Evolutionary conservation across 2,113 vertebrate species (phyloP).

Genomic region (Pachyramphus minor): DNA sequence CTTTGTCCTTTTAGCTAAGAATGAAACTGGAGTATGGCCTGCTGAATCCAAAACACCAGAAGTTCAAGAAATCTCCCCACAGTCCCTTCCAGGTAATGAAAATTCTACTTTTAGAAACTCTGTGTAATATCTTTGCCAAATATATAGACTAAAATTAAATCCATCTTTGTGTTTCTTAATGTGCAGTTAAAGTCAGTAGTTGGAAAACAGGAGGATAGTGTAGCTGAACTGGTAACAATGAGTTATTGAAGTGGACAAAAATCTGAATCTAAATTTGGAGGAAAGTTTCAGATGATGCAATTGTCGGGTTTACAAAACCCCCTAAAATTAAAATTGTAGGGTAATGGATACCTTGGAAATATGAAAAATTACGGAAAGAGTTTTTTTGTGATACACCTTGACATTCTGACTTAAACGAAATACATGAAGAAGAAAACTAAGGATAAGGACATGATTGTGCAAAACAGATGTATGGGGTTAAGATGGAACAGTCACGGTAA

Average conservation of each 20-base stretch:
- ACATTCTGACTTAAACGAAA: neutral
- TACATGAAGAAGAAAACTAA: neutral
- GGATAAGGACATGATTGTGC: neutral
- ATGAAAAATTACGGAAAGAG: neutral
- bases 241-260: neutral
- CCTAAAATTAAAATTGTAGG: neutral
- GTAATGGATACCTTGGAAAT: neutral
- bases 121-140: neutral
- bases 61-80: conserved; percentile 69
- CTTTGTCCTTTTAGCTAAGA: conserved; percentile 67
- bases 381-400: neutral
- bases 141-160: neutral
- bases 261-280: neutral
- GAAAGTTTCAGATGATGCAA: neutral
- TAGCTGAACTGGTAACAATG: neutral
- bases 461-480: neutral
- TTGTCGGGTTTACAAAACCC: neutral
- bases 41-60: conserved; percentile 76
- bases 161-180: neutral
- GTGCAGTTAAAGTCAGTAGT: neutral
- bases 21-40: conserved; percentile 70
- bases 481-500: neutral
- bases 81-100: conserved; percentile 68
- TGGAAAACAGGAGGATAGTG: neutral
- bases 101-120: neutral